Percentiles rank a stretch among this genome's conserved stretches.
Evolutionary conservation across 2,113 vertebrate genomes (phyloP).

Genomic region (Calyptommatus sinebrachiatus): DNA sequence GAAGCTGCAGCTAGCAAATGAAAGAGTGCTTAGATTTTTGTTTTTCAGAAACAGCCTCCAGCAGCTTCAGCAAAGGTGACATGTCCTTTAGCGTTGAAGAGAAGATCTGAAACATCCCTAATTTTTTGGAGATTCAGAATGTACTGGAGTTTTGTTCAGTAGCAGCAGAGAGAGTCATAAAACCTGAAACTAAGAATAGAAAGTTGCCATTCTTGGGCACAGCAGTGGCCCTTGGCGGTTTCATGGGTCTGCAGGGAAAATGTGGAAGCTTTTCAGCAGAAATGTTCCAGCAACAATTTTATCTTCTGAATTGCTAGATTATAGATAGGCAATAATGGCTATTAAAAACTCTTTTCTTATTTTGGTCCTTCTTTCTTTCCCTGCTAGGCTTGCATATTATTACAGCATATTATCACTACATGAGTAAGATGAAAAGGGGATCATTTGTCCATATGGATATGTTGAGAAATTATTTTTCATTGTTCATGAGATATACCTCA

Average conservation of each 20-base stretch:
- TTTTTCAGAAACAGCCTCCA: background rate
- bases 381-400: background rate
- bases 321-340: background rate
- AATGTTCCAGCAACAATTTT: background rate
- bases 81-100: slow-evolving; percentile 43
- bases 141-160: background rate
- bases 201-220: slow-evolving; percentile 11
- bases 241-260: background rate
- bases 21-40: background rate
- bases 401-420: background rate
- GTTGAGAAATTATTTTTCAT: background rate
- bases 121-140: background rate
- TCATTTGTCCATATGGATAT: background rate
- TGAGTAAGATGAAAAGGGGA: background rate
- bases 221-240: background rate
- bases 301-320: background rate
- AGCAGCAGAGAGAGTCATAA: background rate
- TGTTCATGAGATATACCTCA: background rate
- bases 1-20: background rate
- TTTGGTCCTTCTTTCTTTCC: background rate
- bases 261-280: background rate
- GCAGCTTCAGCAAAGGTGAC: slow-evolving; percentile 49
- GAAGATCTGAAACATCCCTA: background rate
- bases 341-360: too few relatives aligned
- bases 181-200: slow-evolving; percentile 10